Base-by-base conservation (phyloP, 2,888 invertebrate species). In the Ophion obscuratus region DNA sequence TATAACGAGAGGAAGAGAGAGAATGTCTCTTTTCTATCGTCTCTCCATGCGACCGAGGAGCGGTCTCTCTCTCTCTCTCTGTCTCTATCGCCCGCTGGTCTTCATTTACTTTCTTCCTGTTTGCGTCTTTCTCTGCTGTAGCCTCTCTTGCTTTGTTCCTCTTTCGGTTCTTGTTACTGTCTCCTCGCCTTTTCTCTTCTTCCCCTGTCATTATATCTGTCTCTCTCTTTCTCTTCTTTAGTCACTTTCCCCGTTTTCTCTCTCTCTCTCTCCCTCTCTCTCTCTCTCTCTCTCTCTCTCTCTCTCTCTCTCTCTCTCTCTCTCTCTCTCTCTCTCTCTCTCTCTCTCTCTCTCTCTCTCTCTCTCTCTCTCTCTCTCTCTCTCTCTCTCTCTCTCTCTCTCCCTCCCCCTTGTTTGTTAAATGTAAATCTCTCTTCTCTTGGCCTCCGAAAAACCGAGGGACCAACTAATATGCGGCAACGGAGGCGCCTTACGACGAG, bases 1-100 rank as follows among this genome's bases (percentile, higher is more conserved):
- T 91, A 91, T 91, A 91, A 91, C 86, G 90, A 89, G 79, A 61
- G 44, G 44, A 7, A 2, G 44, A 44, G 44, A 44, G 44, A 1
- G 44, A 7, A 44, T 44, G 44, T 44, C 44, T 44, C 44, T 44
- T 11, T 44, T 44, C 44, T 31, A 1, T 31, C 31, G 31, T 44
- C 10, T 44, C 6, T 44, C 10, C 10, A 7, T 44, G 44, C 1
- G 44, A 44, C 1, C 10, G 11, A 44, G 44, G 44, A 10, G 44
- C 44, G 44, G 9, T 44, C 44, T 44, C 44, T 44, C 7, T 44
- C 44, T 44, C 44, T 44, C 44, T 44, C 7, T 7, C 44, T 44
- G 1, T 44, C 44, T 7, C 44, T 44, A 5, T 44, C 44, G 0
- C 44, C 6, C 44, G 2, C 44, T 44, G 44, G 9, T 44, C 44